Conservation (phyloP, 2,888 invertebrate genomes). For the Dynastes hyllus region DNA sequence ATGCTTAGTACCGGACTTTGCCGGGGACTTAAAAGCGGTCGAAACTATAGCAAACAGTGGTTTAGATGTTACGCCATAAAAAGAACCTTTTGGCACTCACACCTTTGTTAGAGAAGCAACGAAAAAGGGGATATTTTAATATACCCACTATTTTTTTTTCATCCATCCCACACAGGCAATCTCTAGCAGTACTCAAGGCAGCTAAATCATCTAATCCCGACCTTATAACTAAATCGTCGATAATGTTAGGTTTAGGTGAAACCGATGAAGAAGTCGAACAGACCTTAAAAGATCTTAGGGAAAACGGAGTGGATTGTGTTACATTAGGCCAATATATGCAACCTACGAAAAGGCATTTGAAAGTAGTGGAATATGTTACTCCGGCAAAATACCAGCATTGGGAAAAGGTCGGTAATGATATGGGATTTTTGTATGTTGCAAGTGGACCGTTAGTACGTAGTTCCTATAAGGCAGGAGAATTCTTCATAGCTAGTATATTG, state of each 20-base stretch:
- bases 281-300: constrained; percentile 89
- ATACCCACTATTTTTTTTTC: background rate
- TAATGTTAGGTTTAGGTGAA: constrained; percentile 98
- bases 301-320: constrained; percentile 92
- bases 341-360: constrained; percentile 96
- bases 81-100: no score
- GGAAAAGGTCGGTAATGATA: constrained; percentile 85
- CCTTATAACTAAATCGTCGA: constrained; percentile 96
- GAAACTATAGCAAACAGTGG: constrained; percentile 85
- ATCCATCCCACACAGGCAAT: constrained; percentile 77
- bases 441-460: constrained; percentile 98
- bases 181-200: constrained; percentile 85
- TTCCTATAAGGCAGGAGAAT: constrained; percentile 98
- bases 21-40: constrained; percentile 85
- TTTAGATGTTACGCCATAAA: constrained; percentile 99
- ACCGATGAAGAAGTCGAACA: constrained; percentile 89
- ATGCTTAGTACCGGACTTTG: constrained; percentile 97
- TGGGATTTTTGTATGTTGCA: constrained; percentile 97
- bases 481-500: constrained; percentile 88
- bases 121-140: constrained; percentile 61
- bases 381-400: constrained; percentile 93
- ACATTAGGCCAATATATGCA: constrained; percentile 99
- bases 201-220: constrained; percentile 88
- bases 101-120: constrained; percentile 94
- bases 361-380: constrained; percentile 96